Conservation (phyloP, 2,888 invertebrate species). For the Ornithoptera alexandrae region DNA sequence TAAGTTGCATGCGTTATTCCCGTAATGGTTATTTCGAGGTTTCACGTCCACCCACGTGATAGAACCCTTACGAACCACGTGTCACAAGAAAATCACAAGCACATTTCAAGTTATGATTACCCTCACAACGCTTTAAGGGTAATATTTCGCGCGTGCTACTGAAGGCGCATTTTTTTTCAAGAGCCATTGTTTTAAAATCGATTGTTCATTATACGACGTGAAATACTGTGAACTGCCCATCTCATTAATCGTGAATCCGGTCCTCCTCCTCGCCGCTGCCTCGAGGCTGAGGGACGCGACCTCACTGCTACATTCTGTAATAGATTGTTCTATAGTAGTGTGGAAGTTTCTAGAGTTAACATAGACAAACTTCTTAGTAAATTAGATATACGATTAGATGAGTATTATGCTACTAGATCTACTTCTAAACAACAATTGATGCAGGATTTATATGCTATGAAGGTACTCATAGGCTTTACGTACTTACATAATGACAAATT, state of each 20-base stretch:
- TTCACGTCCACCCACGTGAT: background rate
- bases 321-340: background rate
- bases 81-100: background rate
- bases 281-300: slow-evolving; percentile 10
- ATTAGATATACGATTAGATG: no score
- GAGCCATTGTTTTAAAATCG: slow-evolving; percentile 17
- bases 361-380: no score
- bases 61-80: background rate
- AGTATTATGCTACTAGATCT: no score
- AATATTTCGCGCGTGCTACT: background rate
- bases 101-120: background rate
- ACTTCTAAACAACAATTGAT: no score
- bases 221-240: slow-evolving; percentile 15
- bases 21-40: background rate
- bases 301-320: slow-evolving; percentile 3
- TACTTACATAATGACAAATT: no score
- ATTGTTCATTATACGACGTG: slow-evolving; percentile 22
- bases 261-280: background rate
- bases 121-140: background rate
- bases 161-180: slow-evolving; percentile 2
- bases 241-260: slow-evolving; percentile 14
- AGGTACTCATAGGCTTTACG: no score
- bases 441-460: no score
- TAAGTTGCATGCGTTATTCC: background rate
- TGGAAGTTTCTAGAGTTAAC: no score